Conservation (phyloP, 2,113 vertebrate species). For the Xenotilapia longispinis region DNA sequence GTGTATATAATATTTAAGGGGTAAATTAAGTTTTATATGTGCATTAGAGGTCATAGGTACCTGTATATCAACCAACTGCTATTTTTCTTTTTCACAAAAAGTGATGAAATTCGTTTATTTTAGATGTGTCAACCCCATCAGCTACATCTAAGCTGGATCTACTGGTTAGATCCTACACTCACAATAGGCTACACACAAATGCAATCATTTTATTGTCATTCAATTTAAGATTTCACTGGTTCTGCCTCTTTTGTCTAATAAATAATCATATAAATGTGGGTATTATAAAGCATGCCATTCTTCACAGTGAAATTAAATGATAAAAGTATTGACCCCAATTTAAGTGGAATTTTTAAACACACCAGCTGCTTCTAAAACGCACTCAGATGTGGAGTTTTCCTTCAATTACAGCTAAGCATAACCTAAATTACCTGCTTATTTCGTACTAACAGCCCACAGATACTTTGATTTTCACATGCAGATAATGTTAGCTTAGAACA, state of each 20-base stretch:
- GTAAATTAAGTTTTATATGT: neutral
- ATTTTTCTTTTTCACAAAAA: neutral
- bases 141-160: neutral
- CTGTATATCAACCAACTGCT: neutral
- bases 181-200: neutral
- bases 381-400: neutral
- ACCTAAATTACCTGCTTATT: neutral
- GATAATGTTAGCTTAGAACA: neutral
- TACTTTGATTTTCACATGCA: neutral
- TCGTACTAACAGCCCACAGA: neutral
- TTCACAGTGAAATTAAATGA: neutral
- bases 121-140: neutral
- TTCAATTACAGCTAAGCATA: neutral
- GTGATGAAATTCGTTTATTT: neutral
- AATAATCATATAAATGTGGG: neutral
- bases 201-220: neutral
- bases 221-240: neutral
- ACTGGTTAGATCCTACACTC: neutral
- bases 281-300: neutral
- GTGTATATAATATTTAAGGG: neutral
- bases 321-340: neutral
- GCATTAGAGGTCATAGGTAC: neutral
- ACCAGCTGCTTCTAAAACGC: neutral
- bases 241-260: neutral
- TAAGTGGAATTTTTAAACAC: neutral